Evolutionary conservation across 2,797 vertebrate species (phyloP).

Genomic region (Eremophila alpestris): DNA sequence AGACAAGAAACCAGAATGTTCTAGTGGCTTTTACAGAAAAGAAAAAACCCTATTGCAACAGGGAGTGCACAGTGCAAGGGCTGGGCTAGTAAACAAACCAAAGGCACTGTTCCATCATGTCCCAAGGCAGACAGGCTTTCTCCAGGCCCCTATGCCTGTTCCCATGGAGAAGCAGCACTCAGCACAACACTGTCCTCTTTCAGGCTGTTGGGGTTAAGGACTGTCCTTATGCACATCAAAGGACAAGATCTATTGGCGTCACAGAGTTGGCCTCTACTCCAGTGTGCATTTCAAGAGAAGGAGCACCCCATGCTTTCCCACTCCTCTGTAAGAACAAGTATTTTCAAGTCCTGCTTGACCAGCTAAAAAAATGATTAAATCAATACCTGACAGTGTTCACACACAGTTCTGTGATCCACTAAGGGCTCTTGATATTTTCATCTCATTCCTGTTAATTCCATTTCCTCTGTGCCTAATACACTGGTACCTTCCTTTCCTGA

Average conservation of each 20-base stretch:
- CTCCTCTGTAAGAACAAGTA: background rate
- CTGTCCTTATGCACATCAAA: background rate
- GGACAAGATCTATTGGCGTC: background rate
- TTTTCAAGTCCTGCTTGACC: background rate
- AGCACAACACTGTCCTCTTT: background rate
- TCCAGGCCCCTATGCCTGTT: background rate
- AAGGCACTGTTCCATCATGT: rapidly evolving
- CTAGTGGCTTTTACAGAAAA: background rate
- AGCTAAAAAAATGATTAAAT: background rate
- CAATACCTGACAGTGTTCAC: background rate
- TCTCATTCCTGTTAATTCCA: background rate
- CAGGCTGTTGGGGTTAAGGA: background rate
- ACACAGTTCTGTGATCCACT: background rate
- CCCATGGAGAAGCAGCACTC: background rate
- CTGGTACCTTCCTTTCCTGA: background rate
- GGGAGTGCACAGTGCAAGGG: rapidly evolving
- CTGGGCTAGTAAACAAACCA: background rate
- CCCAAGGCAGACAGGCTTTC: background rate
- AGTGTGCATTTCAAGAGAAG: background rate
- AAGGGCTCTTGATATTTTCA: background rate
- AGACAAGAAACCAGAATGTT: background rate
- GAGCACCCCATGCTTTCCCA: background rate
- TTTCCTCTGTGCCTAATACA: background rate
- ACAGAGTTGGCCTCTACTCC: background rate
- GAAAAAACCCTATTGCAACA: background rate